Base-by-base conservation (phyloP, 2,113 vertebrate genomes). In the Channa argus region DNA sequence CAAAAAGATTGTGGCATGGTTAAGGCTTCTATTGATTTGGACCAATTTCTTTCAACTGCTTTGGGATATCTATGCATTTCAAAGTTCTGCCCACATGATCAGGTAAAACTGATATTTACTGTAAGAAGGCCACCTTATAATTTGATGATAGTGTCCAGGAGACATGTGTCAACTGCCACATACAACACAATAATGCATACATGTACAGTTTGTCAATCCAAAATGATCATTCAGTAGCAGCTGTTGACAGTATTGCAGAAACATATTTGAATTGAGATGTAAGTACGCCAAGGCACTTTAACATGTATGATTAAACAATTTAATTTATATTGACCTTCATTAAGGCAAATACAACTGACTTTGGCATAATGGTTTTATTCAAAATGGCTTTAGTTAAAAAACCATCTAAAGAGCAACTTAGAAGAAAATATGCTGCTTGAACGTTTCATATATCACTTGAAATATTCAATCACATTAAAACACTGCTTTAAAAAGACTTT, bases 261-360 rank as follows among this genome's bases (percentile, higher is more conserved):
- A 75, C 50, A 53, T n/a, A 58, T 72, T 56, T 52, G 10, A 38
- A 60, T 67, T 50, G 53, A 3, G 52, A 55, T 76, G 77, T 36
- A 53, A 55, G 36, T 36, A 63, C 55, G 62, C 8, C 49, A 38
- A 82, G 67, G 72, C 75, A 68, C 75, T 72, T 63, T 6, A 75
- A 12, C 14, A 51, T 55, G 41, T 24, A 33, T 45, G 47, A 71
- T 49, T 47, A 10, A 8, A 61, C 44, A 52, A 14, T 39, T 41
- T 41, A 38, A 24, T 37, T 39, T 0, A 14, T 47, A 63, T 7
- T 53, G 34, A 72, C 44, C 38, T 75, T 36, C 3, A 8, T 85
- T 78, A 83, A 85, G 76, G 73, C 70, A 81, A 82, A 63, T 5
- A 0, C 14, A 46, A 6, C 24, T 39, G 34, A 68, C 55, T 82